Base-by-base conservation (phyloP, 2,113 vertebrate species). In the Cettia cetti region DNA sequence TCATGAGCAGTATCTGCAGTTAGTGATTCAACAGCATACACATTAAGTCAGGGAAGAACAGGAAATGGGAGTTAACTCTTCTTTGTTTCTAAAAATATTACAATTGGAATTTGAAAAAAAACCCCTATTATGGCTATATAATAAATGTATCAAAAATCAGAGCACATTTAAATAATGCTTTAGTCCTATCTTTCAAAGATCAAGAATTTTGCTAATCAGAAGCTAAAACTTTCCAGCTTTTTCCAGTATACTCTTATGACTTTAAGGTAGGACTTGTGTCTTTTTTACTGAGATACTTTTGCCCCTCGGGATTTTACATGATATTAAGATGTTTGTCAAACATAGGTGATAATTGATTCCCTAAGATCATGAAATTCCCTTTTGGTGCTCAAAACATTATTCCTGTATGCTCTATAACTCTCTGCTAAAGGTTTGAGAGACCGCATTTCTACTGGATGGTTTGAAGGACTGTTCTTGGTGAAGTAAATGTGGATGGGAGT, bases 21-120 rank as follows among this genome's bases (percentile, higher is more conserved):
- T 24, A n/a, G 71, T 86, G 57, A 90, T 94, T 95, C 91, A 95
- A n/a, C 45, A 88, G 22, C 30, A 15, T 54, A 35, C 19, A 28
- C 44, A 40, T 66, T 59, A 94, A 90, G 61, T 79, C 69, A 92
- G 74, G 59, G 44, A 69, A 69, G 92, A 82, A 28, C 88, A 92
- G 94, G 94, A 97, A 96, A 86, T 96, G 92, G 90, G 95, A 96
- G 90, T 86, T 83, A 68, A 77, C 30, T 91, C 28, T 23, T 60
- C 31, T 95, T 89, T 90, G 80, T 84, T 94, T 89, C 94, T 89
- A 95, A 93, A 95, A 96, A 90, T 93, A 82, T 2, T 78, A 50
- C 45, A 21, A 7, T 44, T 83, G 71, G 68, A 89, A 75, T 81
- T 90, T 50, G 80, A 14, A 53, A 70, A 86, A 91, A 15, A 27